phyloP scores from a whole-genome alignment of 2,888 invertebrate genomes.

The Lasioglossum vierecki region DNA sequence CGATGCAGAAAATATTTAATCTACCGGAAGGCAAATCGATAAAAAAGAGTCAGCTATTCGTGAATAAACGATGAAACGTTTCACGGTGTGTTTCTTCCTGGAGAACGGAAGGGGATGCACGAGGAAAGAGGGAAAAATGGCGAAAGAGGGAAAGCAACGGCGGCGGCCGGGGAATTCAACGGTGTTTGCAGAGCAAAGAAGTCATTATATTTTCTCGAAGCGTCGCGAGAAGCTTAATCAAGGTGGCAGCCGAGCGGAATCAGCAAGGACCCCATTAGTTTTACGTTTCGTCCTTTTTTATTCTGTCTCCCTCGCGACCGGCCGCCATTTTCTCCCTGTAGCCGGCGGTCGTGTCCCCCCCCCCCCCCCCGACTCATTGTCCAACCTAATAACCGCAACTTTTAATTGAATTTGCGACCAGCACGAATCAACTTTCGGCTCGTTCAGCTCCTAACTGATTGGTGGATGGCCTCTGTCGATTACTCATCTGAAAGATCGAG shows the following conservation, averaged over 20 bases:
- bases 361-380: slow-evolving; percentile 79
- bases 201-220: slow-evolving; percentile 83
- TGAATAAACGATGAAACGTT: neutral
- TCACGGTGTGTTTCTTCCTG: neutral
- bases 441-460: slow-evolving; percentile 74
- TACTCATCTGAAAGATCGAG: slow-evolving; percentile 54
- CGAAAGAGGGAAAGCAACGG: neutral
- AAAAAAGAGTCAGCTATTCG: neutral
- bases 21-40: neutral
- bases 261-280: slow-evolving; percentile 83
- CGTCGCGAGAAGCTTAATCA: slow-evolving; percentile 83
- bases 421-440: slow-evolving; percentile 79
- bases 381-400: slow-evolving; percentile 83
- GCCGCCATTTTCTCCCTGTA: slow-evolving; percentile 31
- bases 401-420: slow-evolving; percentile 83
- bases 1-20: too few relatives aligned
- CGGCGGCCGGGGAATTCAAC: slow-evolving; percentile 61
- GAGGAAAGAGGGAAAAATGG: neutral
- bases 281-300: slow-evolving; percentile 74
- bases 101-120: neutral
- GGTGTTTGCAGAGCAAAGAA: slow-evolving; percentile 80
- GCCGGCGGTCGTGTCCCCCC: slow-evolving; percentile 42
- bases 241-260: slow-evolving; percentile 83
- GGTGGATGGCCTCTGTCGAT: slow-evolving; percentile 64
- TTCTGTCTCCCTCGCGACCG: slow-evolving; percentile 54